Evolutionary conservation across 2,797 vertebrate species (phyloP), one percentile per base, ranked within the genome.

Genomic region (Thunnus albacares): DNA sequence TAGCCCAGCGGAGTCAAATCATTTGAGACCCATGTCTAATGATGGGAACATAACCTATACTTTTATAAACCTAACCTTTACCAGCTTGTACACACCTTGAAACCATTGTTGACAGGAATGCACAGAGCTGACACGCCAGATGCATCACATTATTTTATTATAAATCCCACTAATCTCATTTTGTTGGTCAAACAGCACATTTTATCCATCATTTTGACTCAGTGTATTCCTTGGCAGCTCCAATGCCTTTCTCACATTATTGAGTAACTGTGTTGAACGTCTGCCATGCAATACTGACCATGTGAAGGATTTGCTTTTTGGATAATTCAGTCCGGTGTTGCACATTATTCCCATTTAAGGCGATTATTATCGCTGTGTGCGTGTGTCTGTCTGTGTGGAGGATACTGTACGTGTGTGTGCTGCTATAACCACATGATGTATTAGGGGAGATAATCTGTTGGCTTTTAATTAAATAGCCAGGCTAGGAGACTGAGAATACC

Each of bases 401-500:
- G 38, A 43, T 52, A 72, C 35, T 60, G 76, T 55, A 30, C 66
- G 69, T 55, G 75, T 55, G 75, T 57, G 56, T 75, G 49, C 51
- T 30, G 62, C 72, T 58, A 38, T 56, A 56, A 76, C 80, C 83
- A 79, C 86, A 88, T 84, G 86, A 92, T 87, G 86, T 79, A 85
- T 84, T 89, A 78, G 80, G 74, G 79, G 81, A 90, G 90, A 91
- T 93, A 88, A 93, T 93, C 89, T 84, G 72, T 68, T 83, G 64
- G 80, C 58, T 84, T 93, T 93, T 93, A 93, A 95, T 93, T 92
- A 93, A 95, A 89, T 66, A 85, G 74, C 77, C 74, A 82, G 59
- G 64, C 77, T 78, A 79, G 79, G 55, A 88, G 69, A 68, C 66
- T 47, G 78, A 72, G 62, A 77, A 83, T 60, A 79, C 56, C 68